phyloP scores from a whole-genome alignment of 2,888 invertebrate genomes.

The Pyrrhosoma nymphula region DNA sequence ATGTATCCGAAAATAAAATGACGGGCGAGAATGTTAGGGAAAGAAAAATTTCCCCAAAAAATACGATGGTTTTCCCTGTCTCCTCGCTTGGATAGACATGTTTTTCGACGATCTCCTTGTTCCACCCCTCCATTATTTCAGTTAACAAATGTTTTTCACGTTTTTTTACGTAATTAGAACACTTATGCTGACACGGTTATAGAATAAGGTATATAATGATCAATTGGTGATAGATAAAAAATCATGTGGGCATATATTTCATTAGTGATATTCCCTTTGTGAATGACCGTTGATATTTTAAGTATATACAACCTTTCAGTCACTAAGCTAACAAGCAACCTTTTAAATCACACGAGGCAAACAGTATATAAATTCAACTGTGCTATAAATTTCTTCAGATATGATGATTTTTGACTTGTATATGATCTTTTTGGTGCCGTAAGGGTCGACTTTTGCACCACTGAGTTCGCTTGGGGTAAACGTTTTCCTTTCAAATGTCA shows the following conservation, averaged over 20 bases:
- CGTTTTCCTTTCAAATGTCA: background rate
- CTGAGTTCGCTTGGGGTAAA: background rate
- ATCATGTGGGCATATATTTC: no score
- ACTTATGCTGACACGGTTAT: background rate
- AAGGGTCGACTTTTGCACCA: no score
- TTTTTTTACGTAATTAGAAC: background rate
- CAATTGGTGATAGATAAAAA: background rate
- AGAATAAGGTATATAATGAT: background rate
- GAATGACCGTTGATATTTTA: no score
- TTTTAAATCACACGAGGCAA: no score
- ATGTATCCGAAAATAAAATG: slow-evolving; percentile 19
- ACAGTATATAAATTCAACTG: no score
- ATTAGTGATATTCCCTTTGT: no score
- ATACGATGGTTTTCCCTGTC: background rate
- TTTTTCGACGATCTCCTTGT: background rate
- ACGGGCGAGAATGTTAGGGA: background rate
- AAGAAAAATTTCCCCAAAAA: background rate
- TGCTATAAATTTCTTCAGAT: no score
- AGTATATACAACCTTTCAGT: no score
- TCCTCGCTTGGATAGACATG: background rate
- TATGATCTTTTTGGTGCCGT: no score
- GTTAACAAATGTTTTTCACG: background rate
- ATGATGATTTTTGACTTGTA: no score
- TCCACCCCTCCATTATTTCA: background rate
- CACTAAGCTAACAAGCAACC: no score